A percentile compares a stretch with the other conserved stretches of the same genome.
Evolutionary conservation across 2,888 invertebrate species (phyloP).

Genomic region (Schizotus pectinicornis): DNA sequence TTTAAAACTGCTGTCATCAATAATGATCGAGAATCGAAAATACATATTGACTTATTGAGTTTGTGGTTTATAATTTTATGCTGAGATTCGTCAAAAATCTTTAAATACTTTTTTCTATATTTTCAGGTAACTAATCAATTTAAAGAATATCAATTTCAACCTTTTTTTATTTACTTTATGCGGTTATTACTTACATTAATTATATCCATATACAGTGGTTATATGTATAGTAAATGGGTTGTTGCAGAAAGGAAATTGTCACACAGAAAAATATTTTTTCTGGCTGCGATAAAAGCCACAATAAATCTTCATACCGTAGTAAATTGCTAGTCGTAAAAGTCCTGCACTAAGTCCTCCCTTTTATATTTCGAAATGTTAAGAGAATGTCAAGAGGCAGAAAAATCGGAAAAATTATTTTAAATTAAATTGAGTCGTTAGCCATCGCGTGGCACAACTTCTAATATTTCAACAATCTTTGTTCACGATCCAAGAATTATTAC

Average conservation of each 20-base stretch:
- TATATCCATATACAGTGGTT: too few species aligned
- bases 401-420: constrained; percentile 21
- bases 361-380: constrained; percentile 38
- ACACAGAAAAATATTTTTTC: constrained; percentile 27
- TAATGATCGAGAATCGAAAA: too few species aligned
- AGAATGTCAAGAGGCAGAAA: constrained; percentile 36
- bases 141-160: too few species aligned
- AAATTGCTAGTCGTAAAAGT: constrained; percentile 44
- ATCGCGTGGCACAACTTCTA: background rate
- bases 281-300: constrained; percentile 39
- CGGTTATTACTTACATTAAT: too few species aligned
- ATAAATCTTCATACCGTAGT: constrained; percentile 41
- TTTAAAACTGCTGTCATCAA: too few species aligned
- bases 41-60: too few species aligned
- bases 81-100: too few species aligned
- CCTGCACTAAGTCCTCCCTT: constrained; percentile 35
- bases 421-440: background rate
- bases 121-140: too few species aligned
- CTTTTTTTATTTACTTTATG: too few species aligned
- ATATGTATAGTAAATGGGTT: too few species aligned
- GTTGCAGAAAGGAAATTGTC: constrained; percentile 4
- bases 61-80: too few species aligned
- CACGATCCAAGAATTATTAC: background rate
- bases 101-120: too few species aligned
- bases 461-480: background rate